These are phyloP conservation scores for Pitta sordida DNA, from an alignment of 2,113 vertebrate genomes.

Conservation along the genomic window DNA sequence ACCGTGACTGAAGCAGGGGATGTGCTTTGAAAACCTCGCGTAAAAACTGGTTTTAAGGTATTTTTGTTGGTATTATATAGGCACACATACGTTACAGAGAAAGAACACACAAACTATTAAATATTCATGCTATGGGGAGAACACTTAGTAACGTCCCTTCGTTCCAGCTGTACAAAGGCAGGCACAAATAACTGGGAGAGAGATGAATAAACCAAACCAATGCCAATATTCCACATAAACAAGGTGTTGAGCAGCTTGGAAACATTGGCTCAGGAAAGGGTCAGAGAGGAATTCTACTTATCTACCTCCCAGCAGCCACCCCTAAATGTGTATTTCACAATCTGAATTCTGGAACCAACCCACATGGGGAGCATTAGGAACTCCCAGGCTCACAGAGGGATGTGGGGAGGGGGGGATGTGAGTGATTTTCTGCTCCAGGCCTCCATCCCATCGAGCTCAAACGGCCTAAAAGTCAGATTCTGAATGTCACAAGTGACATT, in stretches of 20 bases:
- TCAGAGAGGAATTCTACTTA: neutral
- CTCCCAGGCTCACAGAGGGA: neutral
- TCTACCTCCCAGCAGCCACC: neutral
- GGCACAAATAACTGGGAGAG: neutral
- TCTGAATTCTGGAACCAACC: neutral
- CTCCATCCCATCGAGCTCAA: neutral
- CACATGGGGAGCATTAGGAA: neutral
- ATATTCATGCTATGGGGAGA: conserved; percentile 24
- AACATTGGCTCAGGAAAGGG: neutral
- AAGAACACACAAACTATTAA: neutral
- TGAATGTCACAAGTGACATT: neutral
- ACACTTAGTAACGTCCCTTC: neutral
- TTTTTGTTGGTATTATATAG: neutral
- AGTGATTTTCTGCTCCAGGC: neutral
- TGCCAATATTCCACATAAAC: neutral
- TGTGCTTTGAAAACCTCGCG: neutral
- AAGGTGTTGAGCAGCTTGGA: neutral
- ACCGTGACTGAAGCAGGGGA: neutral
- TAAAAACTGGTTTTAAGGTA: neutral
- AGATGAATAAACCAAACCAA: neutral
- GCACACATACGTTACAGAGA: neutral
- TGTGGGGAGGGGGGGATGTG: neutral
- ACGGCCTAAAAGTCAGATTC: neutral
- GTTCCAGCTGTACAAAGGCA: neutral
- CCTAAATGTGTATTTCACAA: neutral